Evolutionary conservation across 2,113 vertebrate genomes (phyloP).

Genomic region (Lepus europaeus): DNA sequence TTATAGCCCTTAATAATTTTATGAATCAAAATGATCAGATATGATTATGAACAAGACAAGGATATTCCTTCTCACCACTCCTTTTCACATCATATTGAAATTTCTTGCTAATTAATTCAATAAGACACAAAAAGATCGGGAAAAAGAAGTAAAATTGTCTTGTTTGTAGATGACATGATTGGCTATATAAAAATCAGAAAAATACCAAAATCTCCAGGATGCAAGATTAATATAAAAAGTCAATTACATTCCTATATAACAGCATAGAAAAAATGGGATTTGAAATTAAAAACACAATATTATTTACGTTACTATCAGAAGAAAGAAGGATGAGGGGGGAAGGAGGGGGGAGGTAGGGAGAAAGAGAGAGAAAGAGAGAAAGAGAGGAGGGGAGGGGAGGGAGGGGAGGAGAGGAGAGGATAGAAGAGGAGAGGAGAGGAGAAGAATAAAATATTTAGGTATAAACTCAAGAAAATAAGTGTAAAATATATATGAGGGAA

Average conservation of each 20-base stretch:
- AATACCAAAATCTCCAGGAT: background rate
- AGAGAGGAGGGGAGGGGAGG: background rate
- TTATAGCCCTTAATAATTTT: background rate
- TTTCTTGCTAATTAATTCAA: background rate
- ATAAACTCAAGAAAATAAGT: background rate
- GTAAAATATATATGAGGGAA: background rate
- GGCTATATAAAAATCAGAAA: background rate
- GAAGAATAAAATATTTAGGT: background rate
- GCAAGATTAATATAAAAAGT: background rate
- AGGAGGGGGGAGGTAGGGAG: background rate
- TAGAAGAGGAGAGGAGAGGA: too few species aligned
- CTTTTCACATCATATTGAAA: background rate
- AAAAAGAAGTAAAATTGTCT: background rate
- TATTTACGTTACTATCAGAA: background rate
- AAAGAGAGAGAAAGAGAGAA: background rate
- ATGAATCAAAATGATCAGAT: background rate
- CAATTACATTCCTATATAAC: background rate
- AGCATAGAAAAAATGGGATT: background rate
- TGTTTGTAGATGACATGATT: background rate
- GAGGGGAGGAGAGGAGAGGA: too few species aligned
- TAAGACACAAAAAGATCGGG: background rate
- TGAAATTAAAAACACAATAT: background rate
- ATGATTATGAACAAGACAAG: background rate
- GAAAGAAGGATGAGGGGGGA: background rate
- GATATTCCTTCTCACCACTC: background rate